Base-by-base conservation (phyloP, 2,113 vertebrate genomes). In the Tachysurus vachellii region DNA sequence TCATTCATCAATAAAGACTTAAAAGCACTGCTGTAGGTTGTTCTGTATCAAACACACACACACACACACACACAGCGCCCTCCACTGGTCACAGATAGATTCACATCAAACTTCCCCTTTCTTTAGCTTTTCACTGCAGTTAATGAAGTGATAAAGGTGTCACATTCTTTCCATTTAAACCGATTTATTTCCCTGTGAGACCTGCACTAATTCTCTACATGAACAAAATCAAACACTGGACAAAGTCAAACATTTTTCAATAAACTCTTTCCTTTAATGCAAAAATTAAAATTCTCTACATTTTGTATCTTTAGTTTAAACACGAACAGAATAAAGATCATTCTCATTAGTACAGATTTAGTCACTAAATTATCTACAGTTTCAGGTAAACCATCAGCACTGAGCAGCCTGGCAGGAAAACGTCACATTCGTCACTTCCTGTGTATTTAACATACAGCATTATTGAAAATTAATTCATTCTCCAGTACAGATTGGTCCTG, bases 41-140 rank as follows among this genome's bases (percentile, higher is more conserved):
- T 2, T 36, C 36, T 36, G 36, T 36, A 36, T 36, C 36, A 10
- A 5, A 10, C 57, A 23, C 61, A 28, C 70, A 54, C 14, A 9
- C 14, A 54, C 21, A 44, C 57, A 10, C 5, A 16, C 13, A 36
- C 57, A 77, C 71, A 66, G 82, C 62, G 53, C 73, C 54, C 54
- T 84, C 87, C 66, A 54, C 42, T 59, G 82, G 82, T 8, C 81
- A 79, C 73, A 53, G 70, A 16, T 68, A 31, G 31, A 6, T 47
- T 5, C 44, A 10, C 42, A 47, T 75, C 9, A 21, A 21, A 3
- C 2, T 44, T 19, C 36, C 21, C 16, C 1, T 6, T 57, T 57
- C 28, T 66, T 66, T 14, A 68, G 64, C 17, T 36, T 36, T 17
- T 36, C 66, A 70, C 66, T 70, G 28, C 28, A 21, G 7, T 4